Evolutionary conservation across 2,888 invertebrate genomes (phyloP), one percentile per base, ranked within the genome.

Genomic region (Capitulum mitella): DNA sequence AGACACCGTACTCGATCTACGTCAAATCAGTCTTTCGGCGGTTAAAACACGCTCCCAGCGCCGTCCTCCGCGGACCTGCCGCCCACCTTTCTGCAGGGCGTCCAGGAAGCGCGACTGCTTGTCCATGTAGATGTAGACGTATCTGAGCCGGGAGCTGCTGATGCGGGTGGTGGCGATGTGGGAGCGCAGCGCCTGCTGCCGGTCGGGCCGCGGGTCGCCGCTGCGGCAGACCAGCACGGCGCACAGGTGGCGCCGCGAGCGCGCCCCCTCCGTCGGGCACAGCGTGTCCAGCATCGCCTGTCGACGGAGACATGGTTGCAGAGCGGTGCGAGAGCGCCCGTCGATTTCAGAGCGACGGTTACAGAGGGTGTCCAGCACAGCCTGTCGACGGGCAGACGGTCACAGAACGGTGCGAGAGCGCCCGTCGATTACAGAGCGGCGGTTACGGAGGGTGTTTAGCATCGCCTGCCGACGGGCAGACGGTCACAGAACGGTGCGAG

Each of bases 251-350:
- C 92, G 92, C 37, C 91, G 88, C 0, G 90, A 91, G 79, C 91
- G 90, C 82, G 93, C 90, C 90, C 93, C 92, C 85, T 94, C 94
- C 79, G 93, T 91, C 0, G 97, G 97, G 84, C 97, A 98, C 78
- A 97, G 89, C 14, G 91, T 90, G 84, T 95, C 94, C 83, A 95
- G 87, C 82, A 92, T 88, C 78, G 88, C 89, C 90, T 91, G 85
- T 12, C 43, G 43, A n/a, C n/a, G n/a, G n/a, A n/a, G n/a, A n/a
- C n/a, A n/a, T n/a, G n/a, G n/a, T n/a, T n/a, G n/a, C n/a, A n/a
- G n/a, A n/a, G n/a, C n/a, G n/a, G n/a, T n/a, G n/a, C n/a, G n/a
- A n/a, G n/a, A n/a, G n/a, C n/a, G n/a, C n/a, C n/a, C n/a, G n/a
- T n/a, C n/a, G n/a, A n/a, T n/a, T n/a, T n/a, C n/a, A n/a, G n/a